These are phyloP conservation scores for Eleutherodactylus coqui DNA, from an alignment of 2,797 vertebrate genomes.

Conservation along the genomic window DNA sequence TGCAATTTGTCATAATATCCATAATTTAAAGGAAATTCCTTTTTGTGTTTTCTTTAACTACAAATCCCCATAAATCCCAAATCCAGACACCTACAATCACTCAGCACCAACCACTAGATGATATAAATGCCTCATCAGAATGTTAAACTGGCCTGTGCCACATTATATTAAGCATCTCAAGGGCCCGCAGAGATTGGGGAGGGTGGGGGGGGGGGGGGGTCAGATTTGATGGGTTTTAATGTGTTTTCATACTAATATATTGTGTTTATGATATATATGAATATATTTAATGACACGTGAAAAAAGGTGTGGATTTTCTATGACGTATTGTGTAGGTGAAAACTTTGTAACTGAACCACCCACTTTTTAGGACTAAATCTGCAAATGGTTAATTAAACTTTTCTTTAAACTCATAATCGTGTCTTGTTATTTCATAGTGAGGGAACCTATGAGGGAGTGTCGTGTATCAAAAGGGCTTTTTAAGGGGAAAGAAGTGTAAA, in stretches of 20 bases:
- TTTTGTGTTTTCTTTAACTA: background rate
- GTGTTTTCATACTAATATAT: constrained; percentile 99
- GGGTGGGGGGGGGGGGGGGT: background rate
- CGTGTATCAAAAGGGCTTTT: too few relatives aligned
- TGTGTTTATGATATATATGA: constrained; percentile 99
- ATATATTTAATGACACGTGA: constrained; percentile 99
- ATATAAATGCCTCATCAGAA: background rate
- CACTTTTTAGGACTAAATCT: constrained; percentile 91
- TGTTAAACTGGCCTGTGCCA: constrained; percentile 75
- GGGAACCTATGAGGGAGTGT: background rate
- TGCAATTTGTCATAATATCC: background rate
- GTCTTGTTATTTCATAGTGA: constrained; percentile 6
- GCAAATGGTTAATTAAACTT: constrained; percentile 93
- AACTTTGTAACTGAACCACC: constrained; percentile 90
- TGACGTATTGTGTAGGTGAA: constrained; percentile 79
- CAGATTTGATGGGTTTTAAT: background rate
- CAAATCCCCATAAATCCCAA: background rate
- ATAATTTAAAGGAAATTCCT: background rate
- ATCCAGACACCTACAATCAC: background rate
- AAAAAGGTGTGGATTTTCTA: constrained; percentile 93
- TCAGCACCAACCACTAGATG: background rate
- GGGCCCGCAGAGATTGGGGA: constrained; percentile 71
- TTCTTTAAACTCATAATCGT: constrained; percentile 68
- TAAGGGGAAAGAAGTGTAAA: too few relatives aligned
- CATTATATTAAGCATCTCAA: constrained; percentile 77